Percentiles rank a stretch among this genome's conserved stretches.
phyloP scores from a whole-genome alignment of 2,113 vertebrate species.

The Pyrgilauda ruficollis region DNA sequence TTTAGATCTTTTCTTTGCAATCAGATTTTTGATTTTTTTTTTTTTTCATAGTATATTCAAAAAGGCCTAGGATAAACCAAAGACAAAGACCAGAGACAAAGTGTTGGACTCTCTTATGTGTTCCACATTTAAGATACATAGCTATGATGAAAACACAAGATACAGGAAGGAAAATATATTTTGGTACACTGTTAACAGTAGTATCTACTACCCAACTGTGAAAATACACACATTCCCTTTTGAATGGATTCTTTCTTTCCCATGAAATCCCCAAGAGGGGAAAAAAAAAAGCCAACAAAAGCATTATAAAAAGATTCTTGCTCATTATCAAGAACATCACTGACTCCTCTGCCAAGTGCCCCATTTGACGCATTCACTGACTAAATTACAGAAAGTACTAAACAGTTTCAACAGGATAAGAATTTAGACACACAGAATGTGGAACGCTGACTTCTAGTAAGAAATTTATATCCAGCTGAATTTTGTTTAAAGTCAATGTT shows the following conservation, averaged over 20 bases:
- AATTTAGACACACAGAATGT: background rate
- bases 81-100: background rate
- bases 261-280: background rate
- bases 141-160: background rate
- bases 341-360: background rate
- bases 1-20: background rate
- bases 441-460: background rate
- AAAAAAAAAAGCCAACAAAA: background rate
- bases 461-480: background rate
- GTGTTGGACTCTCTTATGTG: background rate
- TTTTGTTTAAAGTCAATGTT: background rate
- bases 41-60: background rate
- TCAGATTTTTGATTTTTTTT: background rate
- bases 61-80: background rate
- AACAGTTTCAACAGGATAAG: background rate
- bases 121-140: background rate
- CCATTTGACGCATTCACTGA: background rate
- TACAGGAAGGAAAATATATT: background rate
- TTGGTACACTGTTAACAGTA: background rate
- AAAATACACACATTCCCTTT: background rate
- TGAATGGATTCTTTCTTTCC: background rate
- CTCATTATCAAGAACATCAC: background rate
- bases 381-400: background rate
- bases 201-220: background rate
- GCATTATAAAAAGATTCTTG: background rate